phyloP scores from a whole-genome alignment of 2,888 invertebrate species.

The Drosophila mettleri region DNA sequence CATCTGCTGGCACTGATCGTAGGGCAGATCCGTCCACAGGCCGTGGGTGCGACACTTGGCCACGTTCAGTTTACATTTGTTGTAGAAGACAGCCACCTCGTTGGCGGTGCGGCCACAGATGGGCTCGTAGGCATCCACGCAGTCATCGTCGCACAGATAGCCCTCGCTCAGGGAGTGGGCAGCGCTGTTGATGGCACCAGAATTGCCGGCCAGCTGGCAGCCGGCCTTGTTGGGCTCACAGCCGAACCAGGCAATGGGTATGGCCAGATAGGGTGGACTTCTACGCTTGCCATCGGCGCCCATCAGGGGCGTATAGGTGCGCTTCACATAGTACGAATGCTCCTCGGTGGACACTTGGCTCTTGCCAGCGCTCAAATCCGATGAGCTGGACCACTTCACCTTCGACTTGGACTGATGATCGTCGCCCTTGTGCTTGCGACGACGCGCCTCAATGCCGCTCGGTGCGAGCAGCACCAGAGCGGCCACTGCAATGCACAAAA shows the following conservation, averaged over 20 bases:
- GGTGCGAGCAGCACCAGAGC: conserved; percentile 59
- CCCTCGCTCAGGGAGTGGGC: conserved; percentile 70
- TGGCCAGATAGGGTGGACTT: conserved; percentile 79
- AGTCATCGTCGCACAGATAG: conserved; percentile 81
- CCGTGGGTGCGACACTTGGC: conserved; percentile 82
- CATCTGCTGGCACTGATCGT: conserved; percentile 67
- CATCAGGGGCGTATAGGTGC: conserved; percentile 69
- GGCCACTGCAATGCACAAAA: conserved; percentile 39
- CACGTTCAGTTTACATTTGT: conserved; percentile 79
- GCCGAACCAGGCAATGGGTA: conserved; percentile 81
- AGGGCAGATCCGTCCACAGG: conserved; percentile 72
- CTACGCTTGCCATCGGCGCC: conserved; percentile 27
- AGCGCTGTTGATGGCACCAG: conserved; percentile 68
- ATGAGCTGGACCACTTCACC: conserved; percentile 81
- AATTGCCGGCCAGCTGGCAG: conserved; percentile 58
- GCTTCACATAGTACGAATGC: conserved; percentile 82
- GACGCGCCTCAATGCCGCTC: conserved; percentile 61
- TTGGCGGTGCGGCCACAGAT: conserved; percentile 75
- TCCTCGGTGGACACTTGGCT: conserved; percentile 78
- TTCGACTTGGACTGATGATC: conserved; percentile 74
- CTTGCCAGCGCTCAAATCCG: conserved; percentile 60
- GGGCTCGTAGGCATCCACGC: conserved; percentile 73
- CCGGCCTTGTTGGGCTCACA: conserved; percentile 56
- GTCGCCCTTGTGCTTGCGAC: conserved; percentile 71
- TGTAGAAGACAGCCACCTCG: conserved; percentile 82